A percentile compares a stretch with the other conserved stretches of the same genome.
These are phyloP conservation scores for Machimus atricapillus DNA, from an alignment of 2,888 invertebrate species.

Conservation along the genomic window DNA sequence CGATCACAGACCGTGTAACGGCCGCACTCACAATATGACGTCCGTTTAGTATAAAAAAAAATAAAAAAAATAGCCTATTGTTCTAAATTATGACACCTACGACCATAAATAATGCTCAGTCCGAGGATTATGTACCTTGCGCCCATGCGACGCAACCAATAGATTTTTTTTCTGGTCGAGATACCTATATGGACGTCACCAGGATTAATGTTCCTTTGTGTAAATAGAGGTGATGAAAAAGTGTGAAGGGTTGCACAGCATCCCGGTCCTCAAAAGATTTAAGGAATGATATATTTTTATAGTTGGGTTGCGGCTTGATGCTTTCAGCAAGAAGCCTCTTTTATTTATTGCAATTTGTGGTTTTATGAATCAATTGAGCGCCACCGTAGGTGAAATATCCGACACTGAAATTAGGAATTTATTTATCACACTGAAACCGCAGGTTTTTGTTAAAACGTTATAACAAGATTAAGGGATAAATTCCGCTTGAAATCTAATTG, in stretches of 20 bases:
- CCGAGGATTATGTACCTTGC: constrained; percentile 31
- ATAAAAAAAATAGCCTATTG: constrained; percentile 48
- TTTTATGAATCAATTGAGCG: not conserved
- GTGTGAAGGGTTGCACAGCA: constrained; percentile 24
- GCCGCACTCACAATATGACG: constrained; percentile 46
- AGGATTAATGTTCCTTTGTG: constrained; percentile 25
- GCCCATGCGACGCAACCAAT: not conserved
- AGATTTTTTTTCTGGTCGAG: not conserved
- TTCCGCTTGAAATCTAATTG: not conserved
- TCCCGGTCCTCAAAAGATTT: constrained; percentile 5
- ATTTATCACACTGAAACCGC: not conserved
- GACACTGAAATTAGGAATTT: not conserved
- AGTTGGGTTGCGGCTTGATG: not conserved
- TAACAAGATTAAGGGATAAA: not conserved
- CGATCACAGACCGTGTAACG: constrained; percentile 45
- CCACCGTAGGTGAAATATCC: not conserved
- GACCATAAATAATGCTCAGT: constrained; percentile 43
- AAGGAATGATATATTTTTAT: constrained; percentile 37
- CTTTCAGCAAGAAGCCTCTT: not conserved
- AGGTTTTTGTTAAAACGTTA: not conserved
- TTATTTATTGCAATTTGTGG: not conserved
- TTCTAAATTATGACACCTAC: constrained; percentile 46
- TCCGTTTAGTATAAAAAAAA: constrained; percentile 48
- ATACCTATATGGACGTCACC: constrained; percentile 11
- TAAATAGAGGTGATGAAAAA: constrained; percentile 22